Conservation (phyloP, 1,140 invertebrate species). For the Protaetia brevitarsis region DNA sequence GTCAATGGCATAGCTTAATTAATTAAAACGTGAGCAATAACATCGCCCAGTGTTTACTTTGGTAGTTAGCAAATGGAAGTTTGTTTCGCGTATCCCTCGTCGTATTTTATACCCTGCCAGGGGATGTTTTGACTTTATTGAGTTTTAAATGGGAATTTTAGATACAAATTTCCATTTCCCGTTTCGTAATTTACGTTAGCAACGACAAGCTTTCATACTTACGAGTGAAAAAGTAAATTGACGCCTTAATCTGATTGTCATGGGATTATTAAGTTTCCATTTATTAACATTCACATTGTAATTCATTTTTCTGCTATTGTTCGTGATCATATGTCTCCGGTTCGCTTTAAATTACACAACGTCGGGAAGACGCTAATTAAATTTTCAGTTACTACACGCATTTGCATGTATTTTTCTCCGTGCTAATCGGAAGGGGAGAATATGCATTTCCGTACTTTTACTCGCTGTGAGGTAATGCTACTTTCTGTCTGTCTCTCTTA, state of each 20-base stretch:
- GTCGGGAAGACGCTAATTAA: neutral
- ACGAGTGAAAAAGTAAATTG: neutral
- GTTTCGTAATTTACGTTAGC: no score
- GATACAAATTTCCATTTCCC: neutral
- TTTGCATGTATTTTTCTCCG: neutral
- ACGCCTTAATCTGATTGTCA: constrained; percentile 6
- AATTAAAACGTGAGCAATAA: no score
- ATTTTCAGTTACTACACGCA: neutral
- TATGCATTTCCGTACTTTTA: neutral
- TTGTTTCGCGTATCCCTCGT: no score
- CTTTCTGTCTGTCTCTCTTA: neutral
- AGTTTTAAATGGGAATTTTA: neutral
- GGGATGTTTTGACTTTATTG: neutral
- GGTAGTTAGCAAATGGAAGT: neutral
- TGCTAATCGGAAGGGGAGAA: neutral
- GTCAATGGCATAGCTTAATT: no score
- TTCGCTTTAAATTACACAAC: neutral
- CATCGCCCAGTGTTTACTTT: no score
- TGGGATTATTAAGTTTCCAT: constrained; percentile 2
- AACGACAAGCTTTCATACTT: neutral
- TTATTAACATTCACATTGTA: neutral
- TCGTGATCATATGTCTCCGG: neutral
- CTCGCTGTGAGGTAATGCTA: neutral
- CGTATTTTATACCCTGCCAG: neutral
- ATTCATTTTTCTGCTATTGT: constrained; percentile 11